A percentile compares a stretch with the other conserved stretches of the same genome.
phyloP scores from a whole-genome alignment of 2,113 vertebrate genomes.

The Chascanopsetta lugubris region DNA sequence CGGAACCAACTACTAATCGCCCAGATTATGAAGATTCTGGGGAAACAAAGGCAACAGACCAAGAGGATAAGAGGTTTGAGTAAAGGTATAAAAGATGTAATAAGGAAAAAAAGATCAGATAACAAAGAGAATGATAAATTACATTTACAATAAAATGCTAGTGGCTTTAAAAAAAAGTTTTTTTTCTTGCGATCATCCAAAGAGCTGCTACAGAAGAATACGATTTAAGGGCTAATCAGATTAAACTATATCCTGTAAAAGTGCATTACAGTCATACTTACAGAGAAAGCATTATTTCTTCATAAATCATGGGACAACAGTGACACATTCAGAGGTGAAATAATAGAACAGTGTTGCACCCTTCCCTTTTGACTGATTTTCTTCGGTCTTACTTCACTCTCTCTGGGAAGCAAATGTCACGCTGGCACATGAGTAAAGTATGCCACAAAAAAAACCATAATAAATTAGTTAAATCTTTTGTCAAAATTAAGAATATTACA shows the following conservation, averaged over 20 bases:
- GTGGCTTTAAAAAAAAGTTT: too few relatives aligned
- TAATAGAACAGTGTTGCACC: too few relatives aligned
- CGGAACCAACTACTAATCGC: slow-evolving; percentile 98
- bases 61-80: background rate
- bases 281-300: background rate
- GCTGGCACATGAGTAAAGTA: background rate
- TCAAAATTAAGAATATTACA: too few relatives aligned
- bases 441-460: background rate
- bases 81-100: background rate
- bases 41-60: slow-evolving; percentile 1
- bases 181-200: slow-evolving; percentile 4
- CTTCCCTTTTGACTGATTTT: background rate
- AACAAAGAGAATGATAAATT: background rate
- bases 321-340: background rate
- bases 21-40: slow-evolving; percentile 97
- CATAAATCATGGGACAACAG: slow-evolving; percentile 3
- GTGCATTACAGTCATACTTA: slow-evolving; percentile 2
- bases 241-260: slow-evolving; percentile 20
- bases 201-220: background rate
- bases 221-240: slow-evolving; percentile 23
- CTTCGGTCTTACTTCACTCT: background rate
- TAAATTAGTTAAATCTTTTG: too few relatives aligned
- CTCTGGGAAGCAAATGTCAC: background rate
- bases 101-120: background rate
- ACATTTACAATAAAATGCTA: too few relatives aligned